Conservation (phyloP, 2,888 invertebrate genomes). For the Orchesella flavescens region DNA sequence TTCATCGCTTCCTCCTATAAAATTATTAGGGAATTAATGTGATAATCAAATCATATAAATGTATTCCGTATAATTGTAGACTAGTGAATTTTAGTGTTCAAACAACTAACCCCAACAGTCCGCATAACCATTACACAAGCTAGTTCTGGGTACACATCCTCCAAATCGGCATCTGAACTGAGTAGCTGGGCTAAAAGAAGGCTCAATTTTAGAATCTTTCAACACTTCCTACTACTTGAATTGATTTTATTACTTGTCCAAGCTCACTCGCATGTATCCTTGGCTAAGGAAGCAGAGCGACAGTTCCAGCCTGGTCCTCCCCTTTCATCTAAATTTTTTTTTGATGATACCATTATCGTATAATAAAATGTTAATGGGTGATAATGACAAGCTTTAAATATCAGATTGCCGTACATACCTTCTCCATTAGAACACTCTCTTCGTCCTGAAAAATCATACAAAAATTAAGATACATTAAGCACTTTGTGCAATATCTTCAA, state of each 20-base stretch:
- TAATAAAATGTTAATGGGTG: too few relatives aligned
- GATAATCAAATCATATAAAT: too few relatives aligned
- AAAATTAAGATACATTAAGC: slow-evolving; percentile 1
- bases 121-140: slow-evolving; percentile 64
- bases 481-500: too few relatives aligned
- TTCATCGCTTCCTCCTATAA: slow-evolving; percentile 69
- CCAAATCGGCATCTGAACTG: slow-evolving; percentile 70
- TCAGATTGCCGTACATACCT: slow-evolving; percentile 51
- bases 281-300: slow-evolving; percentile 4
- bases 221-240: too few relatives aligned
- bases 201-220: background rate
- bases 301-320: slow-evolving; percentile 34
- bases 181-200: slow-evolving; percentile 45
- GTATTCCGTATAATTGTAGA: too few relatives aligned
- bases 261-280: slow-evolving; percentile 61
- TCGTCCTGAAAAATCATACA: slow-evolving; percentile 16
- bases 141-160: slow-evolving; percentile 63
- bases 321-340: slow-evolving; percentile 39
- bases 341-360: background rate
- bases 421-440: slow-evolving; percentile 68
- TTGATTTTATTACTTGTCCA: too few relatives aligned
- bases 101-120: slow-evolving; percentile 67
- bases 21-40: too few relatives aligned
- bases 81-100: background rate
- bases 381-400: background rate